Base-by-base conservation (phyloP, 2,113 vertebrate genomes). In the Gobiocypris rarus region DNA sequence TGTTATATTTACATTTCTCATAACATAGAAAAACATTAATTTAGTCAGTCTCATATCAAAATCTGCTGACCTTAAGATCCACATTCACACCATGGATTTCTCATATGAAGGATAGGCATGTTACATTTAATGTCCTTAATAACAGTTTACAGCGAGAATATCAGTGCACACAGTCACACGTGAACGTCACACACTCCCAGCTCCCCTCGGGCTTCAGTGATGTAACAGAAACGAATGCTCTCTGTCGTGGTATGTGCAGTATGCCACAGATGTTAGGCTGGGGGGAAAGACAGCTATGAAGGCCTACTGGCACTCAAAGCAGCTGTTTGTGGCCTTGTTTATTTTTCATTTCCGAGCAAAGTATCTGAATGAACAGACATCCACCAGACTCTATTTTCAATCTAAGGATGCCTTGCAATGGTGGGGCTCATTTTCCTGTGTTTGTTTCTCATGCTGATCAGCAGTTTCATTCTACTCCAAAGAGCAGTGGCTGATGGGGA, bases 261-360 rank as follows among this genome's bases (percentile, higher is more conserved):
- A 78, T 52, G 69, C 54, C 67, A 75, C 88, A 88, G 85, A 89
- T 75, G 80, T 86, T 81, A 79, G 56, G n/a, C 28, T 77, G 58
- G n/a, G 86, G 70, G 59, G 38, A 28, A 43, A 82, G 52, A 70
- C 15, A 38, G 38, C 0, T 26, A 9, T 45, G 38, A 61, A 11
- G 31, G 31, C 56, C 56, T 43, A 24, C 22, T 19, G 38, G 58
- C 34, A 24, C 56, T 45, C 54, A 58, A 59, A 77, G 45, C 58
- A 63, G 58, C 14, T 79, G 13, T 45, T 24, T 43, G 76, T 61
- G n/a, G 7, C 22, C 76, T 45, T 59, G 19, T 54, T 34, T 28
- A 24, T 54, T 43, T 59, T 50, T 31, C 31, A 48, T 63, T 65
- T 28, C 54, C n/a, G 13, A 61, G 41, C n/a, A 48, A 73, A 73